phyloP scores from a whole-genome alignment of 2,888 invertebrate genomes.

The Lampropteryx suffumata region DNA sequence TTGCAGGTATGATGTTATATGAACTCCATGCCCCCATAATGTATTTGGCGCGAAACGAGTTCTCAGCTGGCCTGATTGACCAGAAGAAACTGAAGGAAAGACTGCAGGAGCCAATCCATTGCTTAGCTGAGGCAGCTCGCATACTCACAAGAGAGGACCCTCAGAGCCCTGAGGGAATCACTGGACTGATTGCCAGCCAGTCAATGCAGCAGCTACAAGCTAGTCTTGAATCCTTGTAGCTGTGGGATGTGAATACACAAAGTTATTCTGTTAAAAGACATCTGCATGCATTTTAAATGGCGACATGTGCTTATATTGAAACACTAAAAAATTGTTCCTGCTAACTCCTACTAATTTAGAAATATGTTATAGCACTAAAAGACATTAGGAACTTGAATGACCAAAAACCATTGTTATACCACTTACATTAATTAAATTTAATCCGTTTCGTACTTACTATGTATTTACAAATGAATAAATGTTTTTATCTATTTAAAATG shows the following conservation, averaged over 20 bases:
- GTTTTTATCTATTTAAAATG: conserved; percentile 49
- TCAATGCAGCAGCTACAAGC: conserved; percentile 72
- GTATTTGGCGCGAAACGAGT: conserved; percentile 86
- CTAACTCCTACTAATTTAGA: neutral
- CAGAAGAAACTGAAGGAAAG: conserved; percentile 84
- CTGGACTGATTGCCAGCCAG: conserved; percentile 82
- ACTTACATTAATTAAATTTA: conserved; percentile 7
- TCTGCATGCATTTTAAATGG: too few relatives aligned
- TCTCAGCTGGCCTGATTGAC: conserved; percentile 81
- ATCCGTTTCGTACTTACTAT: conserved; percentile 4
- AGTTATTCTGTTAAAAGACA: too few relatives aligned
- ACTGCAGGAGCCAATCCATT: conserved; percentile 84
- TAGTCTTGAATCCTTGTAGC: conserved; percentile 64
- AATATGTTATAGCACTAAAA: conserved; percentile 10
- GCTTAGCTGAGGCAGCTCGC: conserved; percentile 84
- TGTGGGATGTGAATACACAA: neutral
- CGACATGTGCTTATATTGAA: too few relatives aligned
- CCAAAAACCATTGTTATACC: conserved; percentile 2
- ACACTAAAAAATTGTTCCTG: too few relatives aligned
- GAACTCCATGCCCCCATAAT: conserved; percentile 91
- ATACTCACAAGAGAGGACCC: conserved; percentile 87
- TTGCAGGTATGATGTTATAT: conserved; percentile 87
- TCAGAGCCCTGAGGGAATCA: conserved; percentile 85
- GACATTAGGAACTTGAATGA: conserved; percentile 7
- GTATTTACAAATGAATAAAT: conserved; percentile 24